Evolutionary conservation across 2,113 vertebrate species (phyloP).

Genomic region (Percina caprodes): DNA sequence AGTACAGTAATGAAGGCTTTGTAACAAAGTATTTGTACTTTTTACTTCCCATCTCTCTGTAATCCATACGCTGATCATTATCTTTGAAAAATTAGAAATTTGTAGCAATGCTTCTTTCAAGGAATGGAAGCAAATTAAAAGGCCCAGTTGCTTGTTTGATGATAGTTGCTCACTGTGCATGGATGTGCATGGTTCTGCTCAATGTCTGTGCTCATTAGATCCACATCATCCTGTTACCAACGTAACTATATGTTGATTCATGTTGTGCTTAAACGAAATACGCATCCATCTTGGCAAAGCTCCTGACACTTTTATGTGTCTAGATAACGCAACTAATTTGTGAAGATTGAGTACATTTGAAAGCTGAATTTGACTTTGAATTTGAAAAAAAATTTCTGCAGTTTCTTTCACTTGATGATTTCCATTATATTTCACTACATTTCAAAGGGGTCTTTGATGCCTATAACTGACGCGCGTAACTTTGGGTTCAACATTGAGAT

Average conservation of each 20-base stretch:
- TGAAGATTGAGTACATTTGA: neutral
- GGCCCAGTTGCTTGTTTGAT: neutral
- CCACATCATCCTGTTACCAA: neutral
- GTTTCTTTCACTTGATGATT: neutral
- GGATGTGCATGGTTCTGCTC: neutral
- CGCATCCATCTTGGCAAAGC: neutral
- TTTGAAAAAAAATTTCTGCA: too few species aligned
- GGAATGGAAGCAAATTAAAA: neutral
- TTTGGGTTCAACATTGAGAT: too few species aligned
- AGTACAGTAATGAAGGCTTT: too few species aligned
- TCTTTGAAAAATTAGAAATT: neutral
- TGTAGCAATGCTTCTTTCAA: neutral
- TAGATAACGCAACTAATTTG: neutral
- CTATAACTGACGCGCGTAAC: too few species aligned
- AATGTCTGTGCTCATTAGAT: neutral
- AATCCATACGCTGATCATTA: neutral
- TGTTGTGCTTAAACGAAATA: neutral
- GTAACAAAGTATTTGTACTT: too few species aligned
- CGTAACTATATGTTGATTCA: constrained; percentile 5
- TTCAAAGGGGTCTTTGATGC: neutral
- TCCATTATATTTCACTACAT: neutral
- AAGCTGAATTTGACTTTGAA: too few species aligned
- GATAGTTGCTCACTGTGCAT: neutral
- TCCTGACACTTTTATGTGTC: neutral
- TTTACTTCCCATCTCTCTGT: too few species aligned